phyloP scores from a whole-genome alignment of 2,797 vertebrate genomes.

The Sylvilagus floridanus region DNA sequence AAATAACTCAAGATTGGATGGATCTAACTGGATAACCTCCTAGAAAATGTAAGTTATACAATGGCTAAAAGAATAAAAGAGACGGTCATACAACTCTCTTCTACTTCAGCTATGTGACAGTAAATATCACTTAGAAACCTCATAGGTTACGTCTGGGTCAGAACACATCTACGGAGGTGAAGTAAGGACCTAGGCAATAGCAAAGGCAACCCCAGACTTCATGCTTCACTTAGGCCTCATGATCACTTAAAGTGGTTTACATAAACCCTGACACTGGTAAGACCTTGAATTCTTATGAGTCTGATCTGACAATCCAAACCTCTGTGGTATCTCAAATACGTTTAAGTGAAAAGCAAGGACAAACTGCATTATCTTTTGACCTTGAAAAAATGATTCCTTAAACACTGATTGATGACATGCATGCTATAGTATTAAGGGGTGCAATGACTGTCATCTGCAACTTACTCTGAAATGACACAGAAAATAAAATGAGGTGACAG shows the following conservation, averaged over 20 bases:
- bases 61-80: not conserved
- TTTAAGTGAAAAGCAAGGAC: constrained; percentile 32
- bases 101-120: constrained; percentile 1
- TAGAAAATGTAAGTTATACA: not conserved
- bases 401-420: not conserved
- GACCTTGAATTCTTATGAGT: not conserved
- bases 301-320: not conserved
- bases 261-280: not conserved
- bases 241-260: not conserved
- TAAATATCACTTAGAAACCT: not conserved
- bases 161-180: not conserved
- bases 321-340: constrained; percentile 25
- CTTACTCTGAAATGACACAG: constrained; percentile 50
- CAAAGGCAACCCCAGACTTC: not conserved
- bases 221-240: not conserved
- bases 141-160: not conserved
- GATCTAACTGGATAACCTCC: not conserved
- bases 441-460: constrained; percentile 16
- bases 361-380: not conserved
- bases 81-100: constrained; percentile 39
- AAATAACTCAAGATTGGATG: constrained; percentile 42
- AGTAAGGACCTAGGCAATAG: not conserved
- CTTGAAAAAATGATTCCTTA: constrained; percentile 55
- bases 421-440: not conserved
- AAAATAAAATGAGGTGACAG: constrained; percentile 24